A percentile compares a stretch with the other conserved stretches of the same genome.
phyloP scores from a whole-genome alignment of 1,140 invertebrate genomes.

The Brachionus plicatilis region DNA sequence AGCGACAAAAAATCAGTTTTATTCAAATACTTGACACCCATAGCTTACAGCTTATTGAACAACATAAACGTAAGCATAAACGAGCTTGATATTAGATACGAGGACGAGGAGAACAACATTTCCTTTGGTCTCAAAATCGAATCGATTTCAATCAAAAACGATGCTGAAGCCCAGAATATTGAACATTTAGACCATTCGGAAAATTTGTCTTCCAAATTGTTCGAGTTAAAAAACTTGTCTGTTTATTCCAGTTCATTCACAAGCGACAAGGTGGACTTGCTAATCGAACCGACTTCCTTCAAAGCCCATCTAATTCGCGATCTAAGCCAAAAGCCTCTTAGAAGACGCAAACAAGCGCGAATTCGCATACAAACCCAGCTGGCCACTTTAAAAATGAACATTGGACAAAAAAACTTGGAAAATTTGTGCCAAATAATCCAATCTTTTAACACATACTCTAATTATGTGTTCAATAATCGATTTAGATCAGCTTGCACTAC shows the following conservation, averaged over 20 bases:
- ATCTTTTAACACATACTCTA: not conserved
- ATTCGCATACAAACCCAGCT: not conserved
- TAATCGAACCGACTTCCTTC: not conserved
- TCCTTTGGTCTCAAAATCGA: slow-evolving; percentile 60
- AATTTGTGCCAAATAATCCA: not conserved
- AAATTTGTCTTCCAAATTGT: slow-evolving; percentile 63
- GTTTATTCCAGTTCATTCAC: slow-evolving; percentile 72
- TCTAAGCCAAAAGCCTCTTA: not conserved
- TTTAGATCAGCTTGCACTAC: not conserved
- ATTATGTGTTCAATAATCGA: not conserved
- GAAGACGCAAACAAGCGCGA: not conserved
- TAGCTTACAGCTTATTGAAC: slow-evolving; percentile 64
- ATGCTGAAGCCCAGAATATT: not conserved
- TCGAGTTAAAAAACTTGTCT: slow-evolving; percentile 78
- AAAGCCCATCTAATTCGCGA: not conserved
- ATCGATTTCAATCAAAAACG: slow-evolving; percentile 49
- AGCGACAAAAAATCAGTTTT: slow-evolving; percentile 5
- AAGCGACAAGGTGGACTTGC: slow-evolving; percentile 5
- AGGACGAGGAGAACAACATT: slow-evolving; percentile 58
- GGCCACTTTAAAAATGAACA: not conserved
- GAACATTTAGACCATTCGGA: not conserved
- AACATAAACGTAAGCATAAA: slow-evolving; percentile 58
- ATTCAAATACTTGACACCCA: not conserved
- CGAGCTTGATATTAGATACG: slow-evolving; percentile 62
- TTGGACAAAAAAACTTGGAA: not conserved